Evolutionary conservation across 2,888 invertebrate species (phyloP).

Genomic region (Ferrisia virgata): DNA sequence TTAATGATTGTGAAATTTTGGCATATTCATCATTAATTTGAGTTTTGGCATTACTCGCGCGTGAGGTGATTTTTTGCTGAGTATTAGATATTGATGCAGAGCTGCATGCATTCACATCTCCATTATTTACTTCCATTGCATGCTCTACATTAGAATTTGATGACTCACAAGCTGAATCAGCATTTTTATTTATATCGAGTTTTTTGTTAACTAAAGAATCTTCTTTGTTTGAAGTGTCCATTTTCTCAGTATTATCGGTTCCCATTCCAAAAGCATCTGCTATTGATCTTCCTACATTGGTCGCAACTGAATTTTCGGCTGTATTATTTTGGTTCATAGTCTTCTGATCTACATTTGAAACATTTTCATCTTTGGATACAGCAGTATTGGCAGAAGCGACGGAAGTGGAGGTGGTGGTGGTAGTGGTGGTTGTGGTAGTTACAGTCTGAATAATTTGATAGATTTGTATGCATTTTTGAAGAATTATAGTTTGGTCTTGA

Average conservation of each 20-base stretch:
- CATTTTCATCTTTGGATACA: neutral
- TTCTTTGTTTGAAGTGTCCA: neutral
- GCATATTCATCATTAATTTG: neutral
- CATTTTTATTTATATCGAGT: neutral
- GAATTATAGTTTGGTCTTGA: neutral
- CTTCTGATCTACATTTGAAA: neutral
- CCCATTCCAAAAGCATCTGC: neutral
- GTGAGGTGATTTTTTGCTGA: neutral
- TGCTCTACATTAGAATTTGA: neutral
- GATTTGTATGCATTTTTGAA: neutral
- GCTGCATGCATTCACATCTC: neutral
- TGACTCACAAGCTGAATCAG: neutral
- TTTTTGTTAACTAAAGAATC: neutral
- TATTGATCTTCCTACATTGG: neutral
- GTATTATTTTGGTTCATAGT: neutral
- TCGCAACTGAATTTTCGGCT: neutral
- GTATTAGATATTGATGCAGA: neutral
- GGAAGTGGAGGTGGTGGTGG: neutral
- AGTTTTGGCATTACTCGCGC: neutral
- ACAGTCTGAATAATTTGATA: constrained; percentile 13
- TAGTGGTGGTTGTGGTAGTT: neutral
- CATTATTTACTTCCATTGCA: neutral
- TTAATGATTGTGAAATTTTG: neutral
- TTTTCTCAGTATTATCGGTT: neutral
- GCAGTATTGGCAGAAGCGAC: neutral